These are phyloP conservation scores for Oeneis ivallda DNA, from an alignment of 2,888 invertebrate genomes.

Conservation along the genomic window DNA sequence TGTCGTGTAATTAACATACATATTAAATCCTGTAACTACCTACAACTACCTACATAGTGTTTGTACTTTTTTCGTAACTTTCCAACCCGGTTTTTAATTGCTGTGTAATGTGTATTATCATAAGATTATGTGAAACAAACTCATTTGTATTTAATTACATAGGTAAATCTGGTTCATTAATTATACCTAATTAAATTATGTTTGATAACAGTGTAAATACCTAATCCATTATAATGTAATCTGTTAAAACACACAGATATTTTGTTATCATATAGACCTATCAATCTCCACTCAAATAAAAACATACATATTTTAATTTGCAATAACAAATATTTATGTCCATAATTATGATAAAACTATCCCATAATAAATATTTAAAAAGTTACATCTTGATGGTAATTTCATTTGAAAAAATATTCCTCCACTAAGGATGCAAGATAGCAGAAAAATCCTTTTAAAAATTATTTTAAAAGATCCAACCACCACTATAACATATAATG, in stretches of 20 bases:
- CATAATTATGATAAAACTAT: no score
- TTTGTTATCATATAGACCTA: not conserved
- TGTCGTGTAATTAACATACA: no score
- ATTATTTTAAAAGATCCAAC: no score
- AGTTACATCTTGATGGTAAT: no score
- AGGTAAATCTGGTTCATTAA: slow-evolving; percentile 9
- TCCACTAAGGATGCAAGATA: no score
- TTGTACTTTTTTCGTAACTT: slow-evolving; percentile 5
- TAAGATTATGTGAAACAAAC: slow-evolving; percentile 20
- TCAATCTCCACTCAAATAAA: not conserved
- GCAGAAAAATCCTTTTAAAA: no score
- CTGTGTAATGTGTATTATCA: slow-evolving; percentile 5
- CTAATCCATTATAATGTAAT: slow-evolving; percentile 1
- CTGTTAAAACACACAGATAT: not conserved
- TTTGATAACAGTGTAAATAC: slow-evolving; percentile 5
- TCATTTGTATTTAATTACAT: no score
- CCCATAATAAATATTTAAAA: no score
- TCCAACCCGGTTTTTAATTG: slow-evolving; percentile 12
- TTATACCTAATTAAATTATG: slow-evolving; percentile 9
- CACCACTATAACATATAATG: no score
- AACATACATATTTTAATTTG: no score
- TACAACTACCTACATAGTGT: not conserved
- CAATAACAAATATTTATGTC: no score
- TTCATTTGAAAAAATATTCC: no score
- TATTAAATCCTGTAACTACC: not conserved